Evolutionary conservation across 2,797 vertebrate genomes (phyloP).

Genomic region (Lepilemur ruficaudatus): DNA sequence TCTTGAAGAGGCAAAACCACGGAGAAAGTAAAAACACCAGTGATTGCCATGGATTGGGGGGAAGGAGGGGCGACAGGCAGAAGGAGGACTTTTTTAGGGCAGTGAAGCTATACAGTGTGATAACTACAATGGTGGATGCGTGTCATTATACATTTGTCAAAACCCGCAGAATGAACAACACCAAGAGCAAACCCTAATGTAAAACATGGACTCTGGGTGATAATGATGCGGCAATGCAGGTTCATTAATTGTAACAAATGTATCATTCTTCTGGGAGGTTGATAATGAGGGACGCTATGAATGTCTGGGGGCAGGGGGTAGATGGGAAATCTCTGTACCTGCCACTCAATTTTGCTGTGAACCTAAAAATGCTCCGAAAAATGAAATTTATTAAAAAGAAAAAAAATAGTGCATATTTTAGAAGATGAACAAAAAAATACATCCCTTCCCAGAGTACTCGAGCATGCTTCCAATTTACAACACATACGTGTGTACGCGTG

Average conservation of each 20-base stretch:
- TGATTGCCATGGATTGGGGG: neutral
- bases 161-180: neutral
- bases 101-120: neutral
- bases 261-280: neutral
- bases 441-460: neutral
- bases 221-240: too few relatives aligned
- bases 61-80: neutral
- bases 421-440: neutral
- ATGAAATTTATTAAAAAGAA: neutral
- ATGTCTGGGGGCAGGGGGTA: fast-evolving
- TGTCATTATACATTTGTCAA: neutral
- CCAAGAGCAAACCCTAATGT: neutral
- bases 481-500: fast-evolving
- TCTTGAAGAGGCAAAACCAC: neutral
- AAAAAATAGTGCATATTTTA: neutral
- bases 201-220: neutral
- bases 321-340: neutral
- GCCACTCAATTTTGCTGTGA: neutral
- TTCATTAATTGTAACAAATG: neutral
- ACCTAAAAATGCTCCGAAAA: neutral
- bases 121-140: neutral
- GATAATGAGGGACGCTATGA: neutral
- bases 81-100: neutral
- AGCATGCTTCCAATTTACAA: neutral
- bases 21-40: neutral